Percentiles rank a stretch among this genome's conserved stretches.
Conservation (phyloP, 2,888 invertebrate genomes). For the Sisyra terminalis region DNA sequence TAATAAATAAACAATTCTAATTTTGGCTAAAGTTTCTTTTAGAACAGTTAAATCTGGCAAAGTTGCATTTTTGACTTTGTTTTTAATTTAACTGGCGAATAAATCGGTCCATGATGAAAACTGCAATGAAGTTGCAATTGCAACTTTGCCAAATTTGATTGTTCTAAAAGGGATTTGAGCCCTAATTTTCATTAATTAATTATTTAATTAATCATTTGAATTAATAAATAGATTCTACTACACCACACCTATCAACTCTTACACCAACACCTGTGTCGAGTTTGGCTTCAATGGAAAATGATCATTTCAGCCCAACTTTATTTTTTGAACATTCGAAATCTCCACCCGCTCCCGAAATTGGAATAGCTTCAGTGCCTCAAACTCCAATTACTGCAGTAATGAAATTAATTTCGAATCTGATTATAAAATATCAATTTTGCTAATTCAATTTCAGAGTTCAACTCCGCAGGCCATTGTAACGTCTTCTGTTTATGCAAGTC, state of each 20-base stretch:
- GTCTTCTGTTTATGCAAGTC: slow-evolving; percentile 18
- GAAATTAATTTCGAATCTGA: neutral
- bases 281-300: slow-evolving; percentile 14
- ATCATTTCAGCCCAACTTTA: slow-evolving; percentile 23
- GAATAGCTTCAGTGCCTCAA: slow-evolving; percentile 29
- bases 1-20: too few species aligned
- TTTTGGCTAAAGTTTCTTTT: too few species aligned
- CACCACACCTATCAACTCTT: neutral
- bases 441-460: slow-evolving; percentile 16
- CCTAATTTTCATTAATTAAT: too few species aligned
- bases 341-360: slow-evolving; percentile 25
- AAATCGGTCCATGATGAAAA: too few species aligned
- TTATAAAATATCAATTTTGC: slow-evolving; percentile 2
- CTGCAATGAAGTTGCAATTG: too few species aligned
- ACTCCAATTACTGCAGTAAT: slow-evolving; percentile 27
- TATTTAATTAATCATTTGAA: too few species aligned
- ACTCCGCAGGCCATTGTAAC: slow-evolving; percentile 20
- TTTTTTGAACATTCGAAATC: slow-evolving; percentile 23
- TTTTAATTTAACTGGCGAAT: too few species aligned
- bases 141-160: too few species aligned
- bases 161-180: too few species aligned
- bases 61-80: too few species aligned
- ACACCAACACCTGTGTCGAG: slow-evolving; percentile 1
- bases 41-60: too few species aligned
- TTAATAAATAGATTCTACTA: too few species aligned